Conservation (phyloP, 2,113 vertebrate genomes). For the Menidia beryllina region DNA sequence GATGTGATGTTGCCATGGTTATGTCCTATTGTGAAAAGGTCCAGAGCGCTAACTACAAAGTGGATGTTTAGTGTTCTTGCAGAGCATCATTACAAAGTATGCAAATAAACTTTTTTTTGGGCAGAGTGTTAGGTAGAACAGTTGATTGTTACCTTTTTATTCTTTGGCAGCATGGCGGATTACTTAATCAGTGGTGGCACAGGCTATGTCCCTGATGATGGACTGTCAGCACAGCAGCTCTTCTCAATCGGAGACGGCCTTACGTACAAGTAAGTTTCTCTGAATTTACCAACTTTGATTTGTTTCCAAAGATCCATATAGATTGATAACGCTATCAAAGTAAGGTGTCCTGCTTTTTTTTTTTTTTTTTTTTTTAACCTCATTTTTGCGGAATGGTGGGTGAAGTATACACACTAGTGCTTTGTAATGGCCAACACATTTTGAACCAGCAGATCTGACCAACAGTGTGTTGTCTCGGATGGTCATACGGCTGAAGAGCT, state of each 20-base stretch:
- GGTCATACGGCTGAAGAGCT: constrained; percentile 86
- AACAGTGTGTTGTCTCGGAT: constrained; percentile 83
- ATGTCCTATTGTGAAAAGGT: constrained; percentile 52
- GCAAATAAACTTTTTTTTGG: not conserved
- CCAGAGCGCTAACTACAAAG: constrained; percentile 20
- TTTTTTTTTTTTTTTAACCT: too few relatives aligned
- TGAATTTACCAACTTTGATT: constrained; percentile 11
- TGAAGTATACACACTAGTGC: constrained; percentile 59
- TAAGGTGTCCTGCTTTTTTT: constrained; percentile 46
- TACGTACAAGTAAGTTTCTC: constrained; percentile 89
- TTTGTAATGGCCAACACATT: constrained; percentile 83
- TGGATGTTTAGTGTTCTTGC: not conserved
- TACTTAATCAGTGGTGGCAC: constrained; percentile 93
- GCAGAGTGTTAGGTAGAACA: not conserved
- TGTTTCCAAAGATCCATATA: constrained; percentile 14
- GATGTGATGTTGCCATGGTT: constrained; percentile 66
- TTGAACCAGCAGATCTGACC: constrained; percentile 85
- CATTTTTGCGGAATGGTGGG: constrained; percentile 42
- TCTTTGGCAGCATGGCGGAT: constrained; percentile 88
- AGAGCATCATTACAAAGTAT: not conserved
- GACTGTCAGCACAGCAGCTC: constrained; percentile 92
- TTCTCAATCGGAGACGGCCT: constrained; percentile 91
- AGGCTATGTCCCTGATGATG: constrained; percentile 91
- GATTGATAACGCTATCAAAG: constrained; percentile 34
- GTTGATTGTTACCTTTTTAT: constrained; percentile 28